Evolutionary conservation across 2,113 vertebrate species (phyloP).

Genomic region (Suricata suricatta): DNA sequence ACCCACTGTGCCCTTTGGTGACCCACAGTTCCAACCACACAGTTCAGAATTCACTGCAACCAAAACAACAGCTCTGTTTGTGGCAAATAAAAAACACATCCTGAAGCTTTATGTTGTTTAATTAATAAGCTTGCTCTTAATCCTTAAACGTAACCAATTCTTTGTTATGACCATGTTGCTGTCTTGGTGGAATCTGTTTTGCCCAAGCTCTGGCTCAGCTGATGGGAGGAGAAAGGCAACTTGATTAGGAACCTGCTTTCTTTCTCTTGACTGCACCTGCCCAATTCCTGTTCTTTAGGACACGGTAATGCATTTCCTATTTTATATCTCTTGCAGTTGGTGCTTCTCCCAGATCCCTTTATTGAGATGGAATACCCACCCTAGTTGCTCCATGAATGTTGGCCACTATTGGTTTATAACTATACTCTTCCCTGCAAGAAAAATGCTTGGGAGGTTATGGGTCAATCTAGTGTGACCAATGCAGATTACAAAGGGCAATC

Average conservation of each 20-base stretch:
- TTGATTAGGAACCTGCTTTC: neutral
- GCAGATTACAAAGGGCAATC: neutral
- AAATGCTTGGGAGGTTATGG: neutral
- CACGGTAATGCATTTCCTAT: neutral
- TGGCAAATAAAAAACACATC: neutral
- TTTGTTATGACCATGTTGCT: neutral
- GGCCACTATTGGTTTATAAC: neutral
- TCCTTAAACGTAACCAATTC: neutral
- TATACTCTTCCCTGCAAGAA: neutral
- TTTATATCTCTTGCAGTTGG: neutral
- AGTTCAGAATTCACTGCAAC: neutral
- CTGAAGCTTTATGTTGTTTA: conserved; percentile 35
- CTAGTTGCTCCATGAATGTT: neutral
- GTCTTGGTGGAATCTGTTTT: neutral
- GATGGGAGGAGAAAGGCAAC: neutral
- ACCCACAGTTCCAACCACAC: neutral
- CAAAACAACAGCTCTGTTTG: conserved; percentile 43
- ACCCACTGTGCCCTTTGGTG: neutral
- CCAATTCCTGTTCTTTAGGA: neutral
- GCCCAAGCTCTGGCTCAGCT: neutral
- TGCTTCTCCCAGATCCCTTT: neutral
- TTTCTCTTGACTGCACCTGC: conserved; percentile 35
- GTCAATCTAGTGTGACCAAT: neutral
- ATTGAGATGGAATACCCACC: rapidly evolving
- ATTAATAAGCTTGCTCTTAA: conserved; percentile 58